Base-by-base conservation (phyloP, 2,113 vertebrate genomes). In the Zapus hudsonius region DNA sequence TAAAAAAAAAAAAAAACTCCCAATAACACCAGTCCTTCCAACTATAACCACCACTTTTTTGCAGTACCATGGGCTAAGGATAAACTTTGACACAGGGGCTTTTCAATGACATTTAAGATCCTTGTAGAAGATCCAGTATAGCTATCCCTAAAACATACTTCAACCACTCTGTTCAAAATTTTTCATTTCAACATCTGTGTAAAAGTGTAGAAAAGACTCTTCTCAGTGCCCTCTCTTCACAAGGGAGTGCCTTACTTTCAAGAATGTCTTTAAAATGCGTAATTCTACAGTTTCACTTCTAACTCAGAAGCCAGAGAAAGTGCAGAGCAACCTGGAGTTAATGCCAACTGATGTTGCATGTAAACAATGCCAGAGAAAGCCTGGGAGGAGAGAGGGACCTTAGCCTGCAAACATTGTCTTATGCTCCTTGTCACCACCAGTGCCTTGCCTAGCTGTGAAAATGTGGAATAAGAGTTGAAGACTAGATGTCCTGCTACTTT, bases 371-470 rank as follows among this genome's bases (percentile, higher is more conserved):
- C 36, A 52, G 52, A 52, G 52, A 25, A 7, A 3, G 0, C 27
- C 55, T 4, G 12, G 8, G 2, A 13, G 25, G 0, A 1, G 9
- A 9, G 9, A 64, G 20, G 9, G 16, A 15, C 0, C 31, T 0
- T 7, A 1, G 69, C 20, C 3, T 52, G 7, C 23, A 57, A 25
- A 11, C 20, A 6, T 29, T 66, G 5, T 12, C 0, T 15, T 7
- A 3, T 6, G 12, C 12, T 20, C 17, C 81, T 13, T 69, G 19
- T 15, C 29, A 55, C 2, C 1, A 2, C 23, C 20, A 80, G n/a
- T 79, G 7, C 31, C 5, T 47, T 31, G 67, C 33, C 36, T 44
- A 87, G 1, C 64, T 42, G 10, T 23, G 1, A 27, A 57, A 33
- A 84, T 19, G 7, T n/a, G 38, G 11, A 55, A 75, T 61, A 52